These are phyloP conservation scores for Polydesmus complanatus DNA, from an alignment of 2,888 invertebrate species.

Conservation along the genomic window DNA sequence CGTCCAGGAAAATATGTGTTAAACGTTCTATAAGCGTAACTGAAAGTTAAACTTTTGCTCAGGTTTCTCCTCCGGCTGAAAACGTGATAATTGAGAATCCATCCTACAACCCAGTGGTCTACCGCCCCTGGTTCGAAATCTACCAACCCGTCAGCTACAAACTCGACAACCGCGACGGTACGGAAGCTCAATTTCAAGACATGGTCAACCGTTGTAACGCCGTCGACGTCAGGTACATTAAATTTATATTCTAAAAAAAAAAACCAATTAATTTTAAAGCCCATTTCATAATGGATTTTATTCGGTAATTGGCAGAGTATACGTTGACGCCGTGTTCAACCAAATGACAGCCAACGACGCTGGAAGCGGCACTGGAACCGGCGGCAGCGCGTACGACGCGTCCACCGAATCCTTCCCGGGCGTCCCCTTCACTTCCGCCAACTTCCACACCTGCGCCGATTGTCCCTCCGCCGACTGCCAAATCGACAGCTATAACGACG, in stretches of 20 bases:
- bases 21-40: too few species aligned
- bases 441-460: conserved; percentile 42
- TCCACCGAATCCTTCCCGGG: conserved; percentile 41
- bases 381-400: conserved; percentile 40
- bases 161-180: conserved; percentile 30
- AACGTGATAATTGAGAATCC: conserved; percentile 42
- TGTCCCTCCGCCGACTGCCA: conserved; percentile 37
- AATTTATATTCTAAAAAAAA: too few species aligned
- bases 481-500: conserved; percentile 51
- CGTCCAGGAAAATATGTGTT: too few species aligned
- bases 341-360: conserved; percentile 59
- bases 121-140: conserved; percentile 33
- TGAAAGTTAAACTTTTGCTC: too few species aligned
- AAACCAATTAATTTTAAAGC: not conserved
- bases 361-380: conserved; percentile 43
- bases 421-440: conserved; percentile 48
- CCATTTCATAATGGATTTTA: not conserved
- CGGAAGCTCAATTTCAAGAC: conserved; percentile 28
- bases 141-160: conserved; percentile 36
- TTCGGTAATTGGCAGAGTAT: conserved; percentile 58
- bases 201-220: conserved; percentile 36
- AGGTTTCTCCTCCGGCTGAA: conserved; percentile 64
- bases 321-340: conserved; percentile 64
- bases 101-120: too few species aligned
- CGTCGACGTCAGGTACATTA: conserved; percentile 32